Evolutionary conservation across 2,113 vertebrate genomes (phyloP), one percentile per base, ranked within the genome.

Genomic region (Plecturocebus donacophilus): DNA sequence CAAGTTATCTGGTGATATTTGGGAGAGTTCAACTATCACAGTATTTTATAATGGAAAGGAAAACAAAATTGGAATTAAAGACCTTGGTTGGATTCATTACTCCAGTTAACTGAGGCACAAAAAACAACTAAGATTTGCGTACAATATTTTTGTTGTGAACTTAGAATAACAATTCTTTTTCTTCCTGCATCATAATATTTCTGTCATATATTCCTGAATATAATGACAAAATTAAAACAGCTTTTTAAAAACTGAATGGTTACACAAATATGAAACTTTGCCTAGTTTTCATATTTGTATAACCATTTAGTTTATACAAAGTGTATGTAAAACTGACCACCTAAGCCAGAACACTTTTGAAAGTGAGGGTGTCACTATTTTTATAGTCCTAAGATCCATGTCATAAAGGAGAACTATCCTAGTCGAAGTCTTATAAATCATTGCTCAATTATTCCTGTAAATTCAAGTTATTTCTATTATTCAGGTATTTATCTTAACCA

Each of bases 21-120:
- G 0, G 14, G 8, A 6, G 38, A 92, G 9, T 92, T 66, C 47
- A 81, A 56, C 13, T 93, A 13, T 56, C 35, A 42, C 6, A 87
- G 12, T 3, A 35, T 75, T 96, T 84, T 73, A 80, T 52, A 49
- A 7, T 52, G 35, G 19, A 91, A 97, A 73, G 19, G 79, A 13
- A 3, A 27, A 45, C 23, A 49, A 82, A 71, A 30, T 52, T 16
- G 6, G 21, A 45, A 42, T 25, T 49, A 68, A 89, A 54, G 10
- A 90, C 40, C 6, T 70, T 35, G 12, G 16, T 42, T 91, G 8
- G 8, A 79, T 75, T 56, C 20, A 56, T 49, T 27, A 64, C 14
- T 68, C 20, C 5, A 88, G 5, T 21, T 54, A 75, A 25, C 8
- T 68, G n/a, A 88, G 27, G 6, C 25, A 89, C 19, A 20, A 20